These are phyloP conservation scores for Muraenolepis orangiensis DNA, from an alignment of 2,797 vertebrate species.

Conservation along the genomic window DNA sequence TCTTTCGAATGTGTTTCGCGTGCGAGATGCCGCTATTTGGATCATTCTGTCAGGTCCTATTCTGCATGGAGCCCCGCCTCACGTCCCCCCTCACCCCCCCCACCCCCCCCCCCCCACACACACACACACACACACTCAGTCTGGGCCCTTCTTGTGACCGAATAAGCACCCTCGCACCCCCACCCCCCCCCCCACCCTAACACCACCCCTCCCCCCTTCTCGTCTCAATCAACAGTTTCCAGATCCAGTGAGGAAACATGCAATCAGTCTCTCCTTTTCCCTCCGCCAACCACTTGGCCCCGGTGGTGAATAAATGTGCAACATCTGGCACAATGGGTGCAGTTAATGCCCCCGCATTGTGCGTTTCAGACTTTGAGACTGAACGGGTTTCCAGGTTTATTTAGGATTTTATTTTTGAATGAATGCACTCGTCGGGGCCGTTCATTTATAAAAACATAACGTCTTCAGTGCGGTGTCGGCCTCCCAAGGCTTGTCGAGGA, in stretches of 20 bases:
- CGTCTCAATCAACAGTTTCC: constrained; percentile 44
- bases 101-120: not conserved
- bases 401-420: constrained; percentile 58
- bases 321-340: constrained; percentile 33
- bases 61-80: constrained; percentile 26
- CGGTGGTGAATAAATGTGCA: constrained; percentile 39
- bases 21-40: constrained; percentile 42
- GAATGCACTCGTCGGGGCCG: constrained; percentile 18
- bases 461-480: not conserved
- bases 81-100: constrained; percentile 20
- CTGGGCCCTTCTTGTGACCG: too few species aligned
- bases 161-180: too few species aligned
- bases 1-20: constrained; percentile 41
- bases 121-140: too few species aligned
- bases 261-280: constrained; percentile 43
- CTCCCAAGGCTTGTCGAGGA: not conserved
- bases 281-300: constrained; percentile 16
- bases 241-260: constrained; percentile 44
- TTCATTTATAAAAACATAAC: not conserved
- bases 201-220: not conserved
- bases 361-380: constrained; percentile 34
- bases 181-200: not conserved
- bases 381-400: constrained; percentile 34
- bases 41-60: constrained; percentile 44
- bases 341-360: constrained; percentile 10